Percentiles rank a stretch among this genome's conserved stretches.
phyloP scores from a whole-genome alignment of 2,888 invertebrate species.

The Sarcophaga caerulescens region DNA sequence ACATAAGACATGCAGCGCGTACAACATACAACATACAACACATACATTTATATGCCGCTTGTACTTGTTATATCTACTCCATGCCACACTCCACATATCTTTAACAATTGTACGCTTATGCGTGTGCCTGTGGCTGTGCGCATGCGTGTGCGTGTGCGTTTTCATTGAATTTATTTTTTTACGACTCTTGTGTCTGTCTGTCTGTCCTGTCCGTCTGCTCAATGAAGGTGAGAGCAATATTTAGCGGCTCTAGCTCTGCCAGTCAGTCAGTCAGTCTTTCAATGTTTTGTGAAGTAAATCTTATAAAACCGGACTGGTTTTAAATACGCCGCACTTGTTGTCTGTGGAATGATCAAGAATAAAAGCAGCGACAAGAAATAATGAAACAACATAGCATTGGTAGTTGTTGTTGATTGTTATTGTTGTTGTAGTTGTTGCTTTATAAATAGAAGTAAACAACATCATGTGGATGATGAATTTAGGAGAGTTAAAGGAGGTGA shows the following conservation, averaged over 20 bases:
- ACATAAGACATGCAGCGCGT: neutral
- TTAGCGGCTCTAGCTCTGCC: neutral
- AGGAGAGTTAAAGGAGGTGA: neutral
- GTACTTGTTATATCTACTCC: neutral
- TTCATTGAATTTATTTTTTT: neutral
- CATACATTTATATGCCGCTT: no score
- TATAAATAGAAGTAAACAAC: no score
- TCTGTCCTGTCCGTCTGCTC: slow-evolving; percentile 36
- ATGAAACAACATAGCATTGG: slow-evolving; percentile 42
- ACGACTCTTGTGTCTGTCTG: slow-evolving; percentile 14
- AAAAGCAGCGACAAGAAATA: slow-evolving; percentile 29
- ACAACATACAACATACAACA: no score
- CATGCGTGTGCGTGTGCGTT: slow-evolving; percentile 23
- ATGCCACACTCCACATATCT: neutral
- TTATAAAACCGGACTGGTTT: slow-evolving; percentile 67
- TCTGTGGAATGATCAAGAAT: slow-evolving; percentile 53
- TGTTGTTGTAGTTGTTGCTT: slow-evolving; percentile 2
- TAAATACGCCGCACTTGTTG: slow-evolving; percentile 67
- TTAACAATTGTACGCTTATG: neutral
- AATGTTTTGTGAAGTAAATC: slow-evolving; percentile 29
- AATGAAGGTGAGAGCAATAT: slow-evolving; percentile 57
- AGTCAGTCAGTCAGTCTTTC: neutral
- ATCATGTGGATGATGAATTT: no score
- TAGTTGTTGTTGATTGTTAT: slow-evolving; percentile 38
- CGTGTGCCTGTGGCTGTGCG: neutral